A percentile compares a stretch with the other conserved stretches of the same genome.
These are phyloP conservation scores for Caenorhabditis afra DNA, from an alignment of 2,888 invertebrate species.

Conservation along the genomic window DNA sequence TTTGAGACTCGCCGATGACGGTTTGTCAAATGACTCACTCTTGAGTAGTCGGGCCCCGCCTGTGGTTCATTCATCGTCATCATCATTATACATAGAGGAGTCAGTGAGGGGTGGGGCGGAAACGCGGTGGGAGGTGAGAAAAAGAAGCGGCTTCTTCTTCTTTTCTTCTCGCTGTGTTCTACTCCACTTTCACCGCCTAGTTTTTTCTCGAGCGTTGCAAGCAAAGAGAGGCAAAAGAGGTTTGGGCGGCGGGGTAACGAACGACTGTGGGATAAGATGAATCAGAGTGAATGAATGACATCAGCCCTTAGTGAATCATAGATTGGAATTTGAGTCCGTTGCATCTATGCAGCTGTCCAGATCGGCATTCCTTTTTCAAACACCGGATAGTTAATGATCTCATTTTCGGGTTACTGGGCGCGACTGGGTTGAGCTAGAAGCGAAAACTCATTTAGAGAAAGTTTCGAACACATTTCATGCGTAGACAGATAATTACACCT, in stretches of 20 bases:
- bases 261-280: constrained; percentile 47
- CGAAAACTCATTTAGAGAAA: constrained; percentile 40
- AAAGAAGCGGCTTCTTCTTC: constrained; percentile 26
- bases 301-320: constrained; percentile 53
- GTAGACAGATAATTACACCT: constrained; percentile 38
- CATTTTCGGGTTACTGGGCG: constrained; percentile 19
- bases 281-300: constrained; percentile 44
- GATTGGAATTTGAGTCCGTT: constrained; percentile 54
- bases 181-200: constrained; percentile 48
- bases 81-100: constrained; percentile 18
- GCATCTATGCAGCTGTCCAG: constrained; percentile 22
- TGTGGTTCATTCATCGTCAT: constrained; percentile 1
- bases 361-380: constrained; percentile 27
- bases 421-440: constrained; percentile 21
- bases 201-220: constrained; percentile 58
- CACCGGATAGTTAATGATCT: constrained; percentile 24
- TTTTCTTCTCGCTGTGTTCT: constrained; percentile 35
- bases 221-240: constrained; percentile 24
- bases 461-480: constrained; percentile 34
- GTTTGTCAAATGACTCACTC: constrained; percentile 54
- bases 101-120: constrained; percentile 25
- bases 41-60: constrained; percentile 12
- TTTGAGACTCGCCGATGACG: constrained; percentile 10
- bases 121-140: constrained; percentile 32
- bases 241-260: constrained; percentile 39